These are phyloP conservation scores for Trichomalopsis sarcophagae DNA, from an alignment of 1,140 invertebrate species.

Conservation along the genomic window DNA sequence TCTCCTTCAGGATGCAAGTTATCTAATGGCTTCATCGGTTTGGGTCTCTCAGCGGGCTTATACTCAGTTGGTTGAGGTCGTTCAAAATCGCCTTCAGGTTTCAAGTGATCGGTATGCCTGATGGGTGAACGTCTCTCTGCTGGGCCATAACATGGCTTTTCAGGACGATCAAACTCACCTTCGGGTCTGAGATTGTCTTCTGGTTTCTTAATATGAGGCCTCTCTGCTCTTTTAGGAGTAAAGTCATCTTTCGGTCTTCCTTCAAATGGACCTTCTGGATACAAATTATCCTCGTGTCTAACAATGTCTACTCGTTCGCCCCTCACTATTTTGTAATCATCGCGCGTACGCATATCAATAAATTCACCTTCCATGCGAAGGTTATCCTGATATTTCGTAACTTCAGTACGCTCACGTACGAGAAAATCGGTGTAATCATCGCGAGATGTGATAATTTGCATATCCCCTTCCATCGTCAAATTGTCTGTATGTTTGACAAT, in stretches of 20 bases:
- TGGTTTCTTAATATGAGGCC: conserved; percentile 74
- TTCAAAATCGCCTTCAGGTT: conserved; percentile 79
- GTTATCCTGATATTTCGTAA: conserved; percentile 72
- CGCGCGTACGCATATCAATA: conserved; percentile 65
- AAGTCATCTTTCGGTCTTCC: conserved; percentile 76
- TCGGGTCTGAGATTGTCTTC: conserved; percentile 77
- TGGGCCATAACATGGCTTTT: conserved; percentile 67
- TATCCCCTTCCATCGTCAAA: conserved; percentile 79
- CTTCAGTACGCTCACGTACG: conserved; percentile 19
- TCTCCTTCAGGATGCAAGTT: conserved; percentile 78
- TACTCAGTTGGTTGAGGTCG: conserved; percentile 67
- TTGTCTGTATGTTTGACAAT: conserved; percentile 79
- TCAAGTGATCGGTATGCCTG: conserved; percentile 79
- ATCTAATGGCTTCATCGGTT: conserved; percentile 71
- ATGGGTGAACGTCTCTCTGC: conserved; percentile 77
- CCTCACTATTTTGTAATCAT: conserved; percentile 51
- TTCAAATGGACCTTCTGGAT: conserved; percentile 75
- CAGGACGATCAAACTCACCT: conserved; percentile 76
- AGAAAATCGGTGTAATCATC: conserved; percentile 67
- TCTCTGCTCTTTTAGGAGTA: conserved; percentile 69
- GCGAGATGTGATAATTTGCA: conserved; percentile 61
- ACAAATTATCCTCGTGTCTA: conserved; percentile 74
- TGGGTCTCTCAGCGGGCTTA: conserved; percentile 71
- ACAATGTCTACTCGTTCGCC: conserved; percentile 59
- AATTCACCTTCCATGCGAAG: conserved; percentile 78